phyloP scores from a whole-genome alignment of 2,113 vertebrate genomes.

The Onychorhynchus coronatus region DNA sequence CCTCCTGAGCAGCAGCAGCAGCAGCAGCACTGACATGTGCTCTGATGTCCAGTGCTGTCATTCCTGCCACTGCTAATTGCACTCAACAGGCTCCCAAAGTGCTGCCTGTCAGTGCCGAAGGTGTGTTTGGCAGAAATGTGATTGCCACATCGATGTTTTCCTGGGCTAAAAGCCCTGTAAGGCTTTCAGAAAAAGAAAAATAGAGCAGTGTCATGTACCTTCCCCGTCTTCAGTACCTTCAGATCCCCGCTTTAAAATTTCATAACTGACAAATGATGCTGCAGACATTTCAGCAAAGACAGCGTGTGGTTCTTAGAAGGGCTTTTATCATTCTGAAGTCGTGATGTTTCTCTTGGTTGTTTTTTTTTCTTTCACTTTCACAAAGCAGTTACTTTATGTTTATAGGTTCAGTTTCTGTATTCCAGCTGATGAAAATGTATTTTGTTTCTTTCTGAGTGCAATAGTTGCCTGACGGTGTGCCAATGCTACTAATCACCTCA shows the following conservation, averaged over 20 bases:
- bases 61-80: neutral
- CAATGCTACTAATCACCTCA: neutral
- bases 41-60: neutral
- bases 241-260: neutral
- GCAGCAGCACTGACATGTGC: neutral
- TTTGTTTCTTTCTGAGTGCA: neutral
- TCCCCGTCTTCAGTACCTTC: neutral
- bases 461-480: neutral
- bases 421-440: constrained; percentile 9
- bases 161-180: neutral
- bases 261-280: neutral
- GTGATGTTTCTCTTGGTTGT: neutral
- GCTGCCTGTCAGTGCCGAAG: neutral
- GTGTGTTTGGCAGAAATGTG: neutral
- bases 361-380: neutral
- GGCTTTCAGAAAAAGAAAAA: neutral
- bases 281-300: neutral
- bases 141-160: neutral
- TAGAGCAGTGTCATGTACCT: neutral
- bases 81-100: neutral
- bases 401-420: neutral
- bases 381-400: constrained; percentile 25
- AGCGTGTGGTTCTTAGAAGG: neutral
- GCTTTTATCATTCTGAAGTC: neutral
- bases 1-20: neutral